Base-by-base conservation (phyloP, 1,140 invertebrate species). In the Drosophila burlai region DNA sequence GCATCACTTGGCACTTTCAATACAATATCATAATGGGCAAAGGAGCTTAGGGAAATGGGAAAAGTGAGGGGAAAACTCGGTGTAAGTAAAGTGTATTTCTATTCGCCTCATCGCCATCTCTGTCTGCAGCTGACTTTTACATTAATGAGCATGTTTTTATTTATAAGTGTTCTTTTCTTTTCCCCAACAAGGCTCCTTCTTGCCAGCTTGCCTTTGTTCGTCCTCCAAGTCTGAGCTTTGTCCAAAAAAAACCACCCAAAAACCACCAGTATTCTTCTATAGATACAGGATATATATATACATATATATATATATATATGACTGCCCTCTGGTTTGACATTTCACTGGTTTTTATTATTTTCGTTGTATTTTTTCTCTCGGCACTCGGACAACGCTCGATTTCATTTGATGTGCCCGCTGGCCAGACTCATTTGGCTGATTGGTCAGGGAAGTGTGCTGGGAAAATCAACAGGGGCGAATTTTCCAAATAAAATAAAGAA, bases 111-210 rank as follows among this genome's bases (percentile, higher is more conserved):
- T 49, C 42, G 18, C 45, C n/a, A 16, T 63, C 66, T 49, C 54
- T 54, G 58, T 52, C 60, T 58, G 67, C 50, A 49, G 49, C 80
- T 78, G 84, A 87, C 84, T 87, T 81, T 87, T 89, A 87, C 71
- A 84, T 90, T 90, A 90, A 89, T 89, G 84, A 89, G 81, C 84
- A 90, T 89, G 85, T 90, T 89, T 84, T 87, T 89, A 87, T 87
- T 87, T 89, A 87, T 89, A 87, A 87, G 69, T 89, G 73, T 78
- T 87, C 63, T 26, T 73, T 83, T 74, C 64, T 73, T 64, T 42
- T 59, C 43, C 11, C 46, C 40, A 42, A 24, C 43, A 45, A 21
- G n/a, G n/a, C 42, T 40, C 61, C 59, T 65, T 68, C 43, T 55
- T 46, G 61, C 38, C 36, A 31, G 46, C 40, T 62, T 54, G 10